These are phyloP conservation scores for Delichon dasypus DNA, from an alignment of 2,797 vertebrate genomes.

Conservation along the genomic window DNA sequence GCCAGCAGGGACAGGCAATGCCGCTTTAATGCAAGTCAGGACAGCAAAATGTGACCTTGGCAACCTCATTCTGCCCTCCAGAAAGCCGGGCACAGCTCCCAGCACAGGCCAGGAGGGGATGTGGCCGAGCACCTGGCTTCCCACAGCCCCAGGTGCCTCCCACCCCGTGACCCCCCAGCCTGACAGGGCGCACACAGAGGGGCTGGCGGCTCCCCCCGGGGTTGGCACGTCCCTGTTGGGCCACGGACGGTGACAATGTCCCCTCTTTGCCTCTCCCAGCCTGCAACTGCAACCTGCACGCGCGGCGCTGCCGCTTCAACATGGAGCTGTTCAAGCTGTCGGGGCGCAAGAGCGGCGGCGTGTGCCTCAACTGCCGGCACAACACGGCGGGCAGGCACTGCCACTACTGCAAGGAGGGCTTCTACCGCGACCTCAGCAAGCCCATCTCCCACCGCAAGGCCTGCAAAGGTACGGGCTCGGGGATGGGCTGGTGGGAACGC, in stretches of 20 bases:
- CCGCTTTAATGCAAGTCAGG: fast-evolving
- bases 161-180: fast-evolving
- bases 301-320: constrained; percentile 94
- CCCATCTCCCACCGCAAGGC: constrained; percentile 93
- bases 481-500: fast-evolving
- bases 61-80: no score
- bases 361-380: constrained; percentile 95
- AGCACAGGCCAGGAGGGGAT: neutral
- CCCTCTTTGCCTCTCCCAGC: constrained; percentile 73
- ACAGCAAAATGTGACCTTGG: fast-evolving
- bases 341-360: constrained; percentile 91
- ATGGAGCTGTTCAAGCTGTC: constrained; percentile 98
- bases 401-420: constrained; percentile 97
- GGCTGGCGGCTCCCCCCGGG: fast-evolving
- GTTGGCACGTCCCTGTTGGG: fast-evolving
- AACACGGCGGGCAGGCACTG: constrained; percentile 95
- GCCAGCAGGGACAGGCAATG: neutral
- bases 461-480: constrained; percentile 85
- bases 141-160: neutral
- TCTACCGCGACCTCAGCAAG: constrained; percentile 94
- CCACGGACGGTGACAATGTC: neutral
- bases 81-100: neutral
- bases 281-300: constrained; percentile 96
- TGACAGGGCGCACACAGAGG: neutral
- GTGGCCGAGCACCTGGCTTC: neutral